Evolutionary conservation across 2,888 invertebrate genomes (phyloP).

Genomic region (Vannuccia rotundouncinata): DNA sequence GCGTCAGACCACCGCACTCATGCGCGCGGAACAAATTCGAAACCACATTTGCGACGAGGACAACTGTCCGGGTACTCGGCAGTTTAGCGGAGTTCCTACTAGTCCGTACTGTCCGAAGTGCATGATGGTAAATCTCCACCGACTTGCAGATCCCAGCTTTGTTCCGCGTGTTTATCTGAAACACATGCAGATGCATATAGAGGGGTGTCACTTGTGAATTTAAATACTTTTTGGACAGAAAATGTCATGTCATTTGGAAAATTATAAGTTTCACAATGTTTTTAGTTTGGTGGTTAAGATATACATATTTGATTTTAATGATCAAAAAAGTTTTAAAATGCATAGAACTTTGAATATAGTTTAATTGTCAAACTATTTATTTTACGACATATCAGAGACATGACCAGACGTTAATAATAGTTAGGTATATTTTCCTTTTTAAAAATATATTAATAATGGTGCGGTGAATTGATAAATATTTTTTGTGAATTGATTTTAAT

Average conservation of each 20-base stretch:
- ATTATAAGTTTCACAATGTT: background rate
- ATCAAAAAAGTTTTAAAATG: too few species aligned
- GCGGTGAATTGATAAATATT: too few species aligned
- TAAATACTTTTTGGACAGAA: background rate
- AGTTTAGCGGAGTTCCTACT: constrained; percentile 40
- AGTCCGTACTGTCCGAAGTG: constrained; percentile 40
- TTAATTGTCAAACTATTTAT: too few species aligned
- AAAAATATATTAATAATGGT: too few species aligned
- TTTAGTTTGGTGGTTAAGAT: too few species aligned
- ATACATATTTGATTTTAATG: too few species aligned
- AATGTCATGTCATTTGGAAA: background rate
- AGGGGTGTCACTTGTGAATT: constrained; percentile 30
- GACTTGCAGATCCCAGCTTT: constrained; percentile 25
- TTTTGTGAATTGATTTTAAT: too few species aligned
- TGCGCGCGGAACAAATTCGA: constrained; percentile 45
- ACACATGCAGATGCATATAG: constrained; percentile 40
- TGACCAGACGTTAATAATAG: too few species aligned
- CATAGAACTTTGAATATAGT: too few species aligned
- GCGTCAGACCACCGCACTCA: constrained; percentile 44
- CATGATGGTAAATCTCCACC: constrained; percentile 32
- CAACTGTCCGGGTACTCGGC: constrained; percentile 44
- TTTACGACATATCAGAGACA: too few species aligned
- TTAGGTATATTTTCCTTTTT: too few species aligned
- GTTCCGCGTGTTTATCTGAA: constrained; percentile 36
- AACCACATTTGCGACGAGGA: constrained; percentile 45